These are phyloP conservation scores for Drosophila nr. medialis DNA, from an alignment of 2,888 invertebrate genomes.

Conservation along the genomic window DNA sequence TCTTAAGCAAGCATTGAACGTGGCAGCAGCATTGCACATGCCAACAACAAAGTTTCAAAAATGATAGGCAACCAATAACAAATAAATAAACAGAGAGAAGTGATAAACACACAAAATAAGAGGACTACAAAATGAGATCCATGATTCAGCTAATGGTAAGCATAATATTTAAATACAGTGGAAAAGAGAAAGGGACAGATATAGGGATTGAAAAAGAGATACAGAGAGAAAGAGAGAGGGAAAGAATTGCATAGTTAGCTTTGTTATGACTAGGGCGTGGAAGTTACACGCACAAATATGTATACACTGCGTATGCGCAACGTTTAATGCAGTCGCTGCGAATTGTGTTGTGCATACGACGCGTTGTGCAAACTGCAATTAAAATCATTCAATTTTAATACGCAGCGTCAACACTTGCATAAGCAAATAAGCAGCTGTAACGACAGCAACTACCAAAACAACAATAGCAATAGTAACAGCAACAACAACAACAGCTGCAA, in stretches of 20 bases:
- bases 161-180: conserved; percentile 57
- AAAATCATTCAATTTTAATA: conserved; percentile 82
- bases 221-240: not conserved
- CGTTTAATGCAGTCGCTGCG: conserved; percentile 64
- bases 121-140: conserved; percentile 9
- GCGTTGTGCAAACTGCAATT: conserved; percentile 75
- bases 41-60: conserved; percentile 16
- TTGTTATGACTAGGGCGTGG: conserved; percentile 31
- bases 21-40: conserved; percentile 37
- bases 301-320: conserved; percentile 69
- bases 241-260: not conserved
- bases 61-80: conserved; percentile 27
- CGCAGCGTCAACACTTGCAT: conserved; percentile 72
- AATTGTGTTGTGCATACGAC: conserved; percentile 51
- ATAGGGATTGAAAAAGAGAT: not conserved
- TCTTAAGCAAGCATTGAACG: conserved; percentile 21
- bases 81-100: conserved; percentile 52
- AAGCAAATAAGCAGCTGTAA: conserved; percentile 68
- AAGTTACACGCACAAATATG: not conserved
- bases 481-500: conserved; percentile 16
- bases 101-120: conserved; percentile 29
- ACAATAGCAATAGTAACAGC: conserved; percentile 6
- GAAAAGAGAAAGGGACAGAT: not conserved
- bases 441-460: conserved; percentile 7
- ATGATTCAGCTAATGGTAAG: conserved; percentile 39